Evolutionary conservation across 2,113 vertebrate species (phyloP).

Genomic region (Ceyx melanurus): DNA sequence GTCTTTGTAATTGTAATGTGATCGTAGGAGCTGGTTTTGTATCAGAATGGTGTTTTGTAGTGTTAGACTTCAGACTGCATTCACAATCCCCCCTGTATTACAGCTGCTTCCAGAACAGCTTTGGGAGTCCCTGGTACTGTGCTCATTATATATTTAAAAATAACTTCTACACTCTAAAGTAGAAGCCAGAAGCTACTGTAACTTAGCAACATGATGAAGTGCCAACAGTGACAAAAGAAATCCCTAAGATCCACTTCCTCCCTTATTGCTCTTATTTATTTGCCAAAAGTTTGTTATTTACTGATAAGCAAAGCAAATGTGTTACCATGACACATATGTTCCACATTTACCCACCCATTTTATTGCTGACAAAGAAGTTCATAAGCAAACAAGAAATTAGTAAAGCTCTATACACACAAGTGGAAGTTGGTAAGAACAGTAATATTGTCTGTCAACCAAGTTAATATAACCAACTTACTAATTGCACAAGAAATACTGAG

Average conservation of each 20-base stretch:
- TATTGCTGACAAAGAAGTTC: conserved; percentile 45
- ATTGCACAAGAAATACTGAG: conserved; percentile 9
- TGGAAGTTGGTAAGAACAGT: conserved; percentile 45
- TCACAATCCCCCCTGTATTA: neutral
- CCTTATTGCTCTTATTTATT: conserved; percentile 48
- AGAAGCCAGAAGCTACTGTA: conserved; percentile 49
- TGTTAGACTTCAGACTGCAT: neutral
- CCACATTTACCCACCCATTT: conserved; percentile 35
- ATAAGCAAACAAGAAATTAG: conserved; percentile 59
- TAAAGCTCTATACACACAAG: neutral
- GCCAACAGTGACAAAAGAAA: conserved; percentile 23
- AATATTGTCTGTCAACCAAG: conserved; percentile 23
- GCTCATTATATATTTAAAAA: conserved; percentile 55
- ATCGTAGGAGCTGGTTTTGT: neutral
- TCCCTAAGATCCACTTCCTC: conserved; percentile 32
- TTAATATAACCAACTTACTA: conserved; percentile 52
- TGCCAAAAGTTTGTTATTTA: conserved; percentile 66
- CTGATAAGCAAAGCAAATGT: conserved; percentile 67
- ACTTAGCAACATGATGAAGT: conserved; percentile 69
- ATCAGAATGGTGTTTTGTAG: neutral
- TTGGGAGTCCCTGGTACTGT: neutral
- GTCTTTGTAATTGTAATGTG: neutral
- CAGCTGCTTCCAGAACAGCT: neutral
- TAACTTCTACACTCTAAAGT: conserved; percentile 39
- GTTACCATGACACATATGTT: neutral